These are phyloP conservation scores for Pelodytes ibericus DNA, from an alignment of 2,797 vertebrate genomes.

Conservation along the genomic window DNA sequence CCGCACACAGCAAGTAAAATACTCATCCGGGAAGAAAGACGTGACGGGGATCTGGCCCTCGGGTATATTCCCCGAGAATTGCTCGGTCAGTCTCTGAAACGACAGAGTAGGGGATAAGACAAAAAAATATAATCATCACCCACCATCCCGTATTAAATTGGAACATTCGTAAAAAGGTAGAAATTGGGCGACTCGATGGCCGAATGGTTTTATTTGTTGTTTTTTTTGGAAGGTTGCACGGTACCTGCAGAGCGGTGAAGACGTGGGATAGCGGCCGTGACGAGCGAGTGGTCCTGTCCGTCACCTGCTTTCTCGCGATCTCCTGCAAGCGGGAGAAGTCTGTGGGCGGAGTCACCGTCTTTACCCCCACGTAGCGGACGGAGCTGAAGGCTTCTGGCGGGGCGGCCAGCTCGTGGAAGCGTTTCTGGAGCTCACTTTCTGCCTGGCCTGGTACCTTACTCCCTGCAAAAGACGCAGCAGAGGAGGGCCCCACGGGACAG, in stretches of 20 bases:
- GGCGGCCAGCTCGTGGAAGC: slow-evolving; percentile 78
- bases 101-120: not conserved
- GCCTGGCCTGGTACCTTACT: slow-evolving; percentile 71
- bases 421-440: slow-evolving; percentile 77
- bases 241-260: slow-evolving; percentile 79
- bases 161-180: too few relatives aligned
- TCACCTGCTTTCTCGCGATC: slow-evolving; percentile 71
- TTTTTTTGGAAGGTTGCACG: too few relatives aligned
- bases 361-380: slow-evolving; percentile 79
- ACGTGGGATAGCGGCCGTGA: slow-evolving; percentile 78
- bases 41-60: slow-evolving; percentile 72
- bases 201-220: too few relatives aligned
- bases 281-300: slow-evolving; percentile 78
- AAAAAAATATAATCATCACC: too few relatives aligned
- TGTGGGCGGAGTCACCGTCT: slow-evolving; percentile 78
- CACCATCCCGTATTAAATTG: too few relatives aligned
- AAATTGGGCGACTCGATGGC: too few relatives aligned
- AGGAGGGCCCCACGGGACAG: too few relatives aligned
- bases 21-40: slow-evolving; percentile 84
- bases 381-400: slow-evolving; percentile 82
- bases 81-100: slow-evolving; percentile 75
- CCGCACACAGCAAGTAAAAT: slow-evolving; percentile 81
- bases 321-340: slow-evolving; percentile 73
- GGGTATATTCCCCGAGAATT: slow-evolving; percentile 80
- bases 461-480: too few relatives aligned